Percentiles rank a stretch among this genome's conserved stretches.
Conservation (phyloP, 2,888 invertebrate species). For the Branchinecta sandiegonensis region DNA sequence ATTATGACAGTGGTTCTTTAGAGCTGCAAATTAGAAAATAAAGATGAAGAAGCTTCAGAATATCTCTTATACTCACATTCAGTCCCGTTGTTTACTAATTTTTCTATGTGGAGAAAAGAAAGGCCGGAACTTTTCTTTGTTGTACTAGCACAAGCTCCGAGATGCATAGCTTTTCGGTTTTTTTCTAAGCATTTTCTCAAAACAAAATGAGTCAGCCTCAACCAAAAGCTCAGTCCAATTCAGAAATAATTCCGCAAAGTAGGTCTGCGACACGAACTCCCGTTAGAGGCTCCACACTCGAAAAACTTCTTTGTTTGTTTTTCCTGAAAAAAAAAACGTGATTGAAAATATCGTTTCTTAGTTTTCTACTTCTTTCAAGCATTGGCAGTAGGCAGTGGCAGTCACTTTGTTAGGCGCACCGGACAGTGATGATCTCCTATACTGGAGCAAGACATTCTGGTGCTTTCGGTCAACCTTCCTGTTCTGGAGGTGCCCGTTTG, state of each 20-base stretch:
- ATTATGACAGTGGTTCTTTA: too few species aligned
- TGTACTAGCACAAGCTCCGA: neutral
- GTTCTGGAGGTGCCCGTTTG: too few species aligned
- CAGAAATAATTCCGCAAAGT: neutral
- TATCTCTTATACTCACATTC: neutral
- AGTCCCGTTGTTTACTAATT: neutral
- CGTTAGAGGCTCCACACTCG: conserved; percentile 9
- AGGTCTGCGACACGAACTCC: neutral
- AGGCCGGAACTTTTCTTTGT: neutral
- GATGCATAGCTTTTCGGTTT: conserved; percentile 9
- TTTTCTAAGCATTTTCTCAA: neutral
- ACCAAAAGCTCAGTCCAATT: neutral
- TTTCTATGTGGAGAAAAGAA: conserved; percentile 1
- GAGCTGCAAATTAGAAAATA: too few species aligned
- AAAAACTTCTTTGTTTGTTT: conserved; percentile 1
- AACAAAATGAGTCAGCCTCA: neutral
- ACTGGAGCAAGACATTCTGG: too few species aligned
- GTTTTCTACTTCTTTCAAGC: too few species aligned
- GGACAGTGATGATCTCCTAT: too few species aligned
- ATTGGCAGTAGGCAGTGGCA: too few species aligned
- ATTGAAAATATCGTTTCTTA: neutral
- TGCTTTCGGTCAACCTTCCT: too few species aligned
- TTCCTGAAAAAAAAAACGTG: neutral
- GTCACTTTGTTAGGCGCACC: too few species aligned
- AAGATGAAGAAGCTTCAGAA: too few species aligned